Base-by-base conservation (phyloP, 2,888 invertebrate genomes). In the Halocaridina rubra region DNA sequence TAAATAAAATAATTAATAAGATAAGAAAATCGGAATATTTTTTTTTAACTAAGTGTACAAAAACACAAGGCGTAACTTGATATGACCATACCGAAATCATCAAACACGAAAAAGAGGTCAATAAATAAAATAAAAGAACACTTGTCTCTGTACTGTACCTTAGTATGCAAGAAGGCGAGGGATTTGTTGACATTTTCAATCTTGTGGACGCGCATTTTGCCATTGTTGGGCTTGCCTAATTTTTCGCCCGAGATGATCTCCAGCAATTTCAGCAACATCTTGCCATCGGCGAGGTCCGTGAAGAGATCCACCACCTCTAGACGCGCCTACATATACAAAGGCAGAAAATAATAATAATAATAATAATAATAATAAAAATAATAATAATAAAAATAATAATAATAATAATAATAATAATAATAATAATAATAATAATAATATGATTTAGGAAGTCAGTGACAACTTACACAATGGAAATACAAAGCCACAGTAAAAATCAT, bases 231-330 rank as follows among this genome's bases (percentile, higher is more conserved):
- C 90, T 97, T 95, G 88, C 97, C 98, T 90, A 99, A 93, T 90
- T 98, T 96, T 92, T 99, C 99, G 57, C 98, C 98, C 89, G 98
- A 98, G 92, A 99, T 99, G 91, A 99, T 98, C 93, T 99, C 99
- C 91, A 99, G 93, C 89, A 99, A 94, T 92, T 96, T 96, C 90
- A 97, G 93, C 89, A 97, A 92, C 90, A 98, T 95, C 91, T 96
- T 95, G 81, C 99, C 99, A 92, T 99, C 99, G 76, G 96, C 96
- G 90, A 99, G 93, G 93, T 99, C 99, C 90, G 94, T 94, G 93
- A 99, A 99, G 90, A 99, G 93, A 92, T 99, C 98, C 90, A 97
- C 96, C 91, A 99, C 98, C 92, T 99, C 98, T 96, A 99, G 95
- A 89, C 98, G 95, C 88, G 96, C 98, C 98, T 98, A 92, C 27